Evolutionary conservation across 2,113 vertebrate genomes (phyloP).

Genomic region (Arenaria interpres): DNA sequence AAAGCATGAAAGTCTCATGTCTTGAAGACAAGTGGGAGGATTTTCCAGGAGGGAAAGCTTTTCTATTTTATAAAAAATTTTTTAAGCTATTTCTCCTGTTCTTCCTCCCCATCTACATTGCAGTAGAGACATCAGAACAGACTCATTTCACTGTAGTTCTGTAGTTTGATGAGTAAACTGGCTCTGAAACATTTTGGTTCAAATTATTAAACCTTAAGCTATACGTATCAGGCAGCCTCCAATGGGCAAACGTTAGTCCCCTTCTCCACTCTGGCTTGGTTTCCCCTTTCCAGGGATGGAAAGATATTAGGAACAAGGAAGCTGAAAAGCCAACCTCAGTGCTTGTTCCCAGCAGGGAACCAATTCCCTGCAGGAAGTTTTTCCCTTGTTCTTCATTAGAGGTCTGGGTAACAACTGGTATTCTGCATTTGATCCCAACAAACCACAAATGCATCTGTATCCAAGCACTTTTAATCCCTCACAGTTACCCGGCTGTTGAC

Average conservation of each 20-base stretch:
- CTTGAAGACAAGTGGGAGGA: background rate
- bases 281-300: background rate
- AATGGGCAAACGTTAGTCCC: background rate
- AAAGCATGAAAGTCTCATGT: background rate
- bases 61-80: background rate
- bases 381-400: background rate
- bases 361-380: background rate
- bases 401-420: background rate
- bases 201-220: background rate
- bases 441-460: background rate
- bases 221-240: background rate
- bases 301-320: background rate
- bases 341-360: background rate
- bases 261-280: background rate
- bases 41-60: background rate
- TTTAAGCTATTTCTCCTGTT: background rate
- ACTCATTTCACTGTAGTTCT: background rate
- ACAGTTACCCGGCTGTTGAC: background rate
- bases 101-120: background rate
- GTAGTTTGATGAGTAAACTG: background rate
- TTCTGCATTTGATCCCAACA: background rate
- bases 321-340: accelerated
- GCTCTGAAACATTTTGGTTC: background rate
- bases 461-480: background rate
- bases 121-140: background rate